Percentiles rank a stretch among this genome's conserved stretches.
These are phyloP conservation scores for Sinocyclocheilus grahami DNA, from an alignment of 2,113 vertebrate genomes.

Conservation along the genomic window DNA sequence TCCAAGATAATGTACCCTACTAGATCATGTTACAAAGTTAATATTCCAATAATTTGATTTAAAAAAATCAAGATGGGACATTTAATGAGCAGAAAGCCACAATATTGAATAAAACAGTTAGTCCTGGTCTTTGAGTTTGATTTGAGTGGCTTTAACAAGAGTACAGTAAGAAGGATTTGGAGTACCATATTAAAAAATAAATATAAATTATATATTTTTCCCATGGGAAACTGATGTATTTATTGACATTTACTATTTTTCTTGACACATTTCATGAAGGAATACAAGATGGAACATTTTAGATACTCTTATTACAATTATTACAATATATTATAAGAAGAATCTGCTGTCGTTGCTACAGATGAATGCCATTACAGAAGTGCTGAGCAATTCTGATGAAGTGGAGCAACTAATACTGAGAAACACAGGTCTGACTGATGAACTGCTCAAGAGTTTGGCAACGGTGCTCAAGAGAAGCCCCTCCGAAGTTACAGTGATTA, in stretches of 20 bases:
- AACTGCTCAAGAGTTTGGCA: conserved; percentile 70
- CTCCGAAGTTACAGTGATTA: conserved; percentile 76
- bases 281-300: background rate
- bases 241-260: background rate
- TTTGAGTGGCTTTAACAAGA: background rate
- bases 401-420: conserved; percentile 80
- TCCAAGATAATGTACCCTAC: background rate
- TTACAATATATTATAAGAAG: background rate
- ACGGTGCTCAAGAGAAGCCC: conserved; percentile 70
- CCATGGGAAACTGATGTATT: too few relatives aligned
- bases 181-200: too few relatives aligned
- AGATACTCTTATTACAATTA: background rate
- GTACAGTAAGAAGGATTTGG: background rate
- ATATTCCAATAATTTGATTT: background rate
- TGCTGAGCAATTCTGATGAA: conserved; percentile 72
- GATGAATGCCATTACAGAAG: conserved; percentile 73
- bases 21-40: background rate
- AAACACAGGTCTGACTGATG: conserved; percentile 79
- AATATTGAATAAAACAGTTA: background rate
- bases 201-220: too few relatives aligned
- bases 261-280: background rate
- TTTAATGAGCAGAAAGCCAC: background rate
- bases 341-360: conserved; percentile 40
- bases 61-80: background rate
- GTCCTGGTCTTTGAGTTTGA: background rate